Base-by-base conservation (phyloP, 2,888 invertebrate genomes). In the Lacanobia oleracea region DNA sequence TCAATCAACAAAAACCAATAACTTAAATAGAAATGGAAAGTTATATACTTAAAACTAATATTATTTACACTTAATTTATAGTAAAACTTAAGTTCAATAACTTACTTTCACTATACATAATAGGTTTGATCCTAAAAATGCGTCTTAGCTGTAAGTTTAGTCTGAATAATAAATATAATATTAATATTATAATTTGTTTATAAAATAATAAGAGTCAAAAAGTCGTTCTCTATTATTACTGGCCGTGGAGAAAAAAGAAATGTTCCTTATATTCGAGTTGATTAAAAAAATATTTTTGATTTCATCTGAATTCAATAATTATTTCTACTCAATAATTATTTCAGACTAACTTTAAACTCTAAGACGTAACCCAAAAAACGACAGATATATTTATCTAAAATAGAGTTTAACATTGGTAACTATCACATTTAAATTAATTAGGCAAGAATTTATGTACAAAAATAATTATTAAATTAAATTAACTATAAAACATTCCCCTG, bases 1-100 rank as follows among this genome's bases (percentile, higher is more conserved):
- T 21, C 51, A 71, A 71, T 60, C n/a, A 68, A 77, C 62, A 66
- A 64, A 63, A 61, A 12, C 8, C 12, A 45, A 51, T 48, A 53
- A 74, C 14, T 54, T 40, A 45, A 56, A 75, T 50, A 4, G 12
- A 64, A 60, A n/a, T n/a, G n/a, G n/a, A n/a, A 37, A 64, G 43
- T 59, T 37, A 53, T n/a, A 27, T 27, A 50, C 50, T 60, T 66
- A 67, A 37, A 51, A 27, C 45, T 56, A 56, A 54, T 37, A 73
- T 67, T 85, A 85, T 81, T 82, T 75, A 75, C 81, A 84, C 51
- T 68, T 74, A 75, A 59, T 77, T 76, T 77, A 86, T 57, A 86
- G 88, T 86, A 88, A 86, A 86, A 89, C 84, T 90, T 89, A 89
- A 88, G 86, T 84, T 79, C 59, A 83, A 87, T 88, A 86, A 88